Percentiles rank a stretch among this genome's conserved stretches.
phyloP scores from a whole-genome alignment of 2,888 invertebrate species.

The Heteromurus nitidus region DNA sequence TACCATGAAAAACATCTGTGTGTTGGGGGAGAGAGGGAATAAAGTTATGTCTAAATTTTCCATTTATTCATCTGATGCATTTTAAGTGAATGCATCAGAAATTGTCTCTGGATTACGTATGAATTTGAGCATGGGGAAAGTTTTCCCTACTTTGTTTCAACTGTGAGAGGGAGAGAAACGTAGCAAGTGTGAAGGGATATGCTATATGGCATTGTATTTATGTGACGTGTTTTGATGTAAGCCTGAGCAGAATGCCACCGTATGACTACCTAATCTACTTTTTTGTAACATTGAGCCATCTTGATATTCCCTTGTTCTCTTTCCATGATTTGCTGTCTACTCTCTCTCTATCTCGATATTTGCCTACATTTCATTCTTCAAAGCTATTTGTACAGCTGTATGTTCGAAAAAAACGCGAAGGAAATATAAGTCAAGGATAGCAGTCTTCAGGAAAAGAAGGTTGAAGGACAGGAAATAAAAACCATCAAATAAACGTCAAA shows the following conservation, averaged over 20 bases:
- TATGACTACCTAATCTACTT: not conserved
- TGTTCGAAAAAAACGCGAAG: no score
- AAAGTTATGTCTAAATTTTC: slow-evolving; percentile 34
- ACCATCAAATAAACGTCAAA: no score
- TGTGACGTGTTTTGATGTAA: not conserved
- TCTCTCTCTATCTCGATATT: no score
- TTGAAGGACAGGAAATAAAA: no score
- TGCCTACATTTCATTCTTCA: no score
- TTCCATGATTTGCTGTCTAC: no score
- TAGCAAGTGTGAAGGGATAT: not conserved
- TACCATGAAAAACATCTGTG: slow-evolving; percentile 59
- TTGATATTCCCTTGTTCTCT: not conserved
- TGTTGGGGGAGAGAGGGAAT: not conserved
- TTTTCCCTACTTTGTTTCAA: not conserved
- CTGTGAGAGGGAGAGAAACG: not conserved
- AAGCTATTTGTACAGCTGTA: no score
- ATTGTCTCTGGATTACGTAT: slow-evolving; percentile 36
- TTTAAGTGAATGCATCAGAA: slow-evolving; percentile 27
- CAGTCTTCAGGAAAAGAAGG: no score
- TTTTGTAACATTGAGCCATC: not conserved
- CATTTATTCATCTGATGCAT: slow-evolving; percentile 39
- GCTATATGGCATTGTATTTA: not conserved
- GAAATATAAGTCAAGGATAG: no score
- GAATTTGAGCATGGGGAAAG: slow-evolving; percentile 32
- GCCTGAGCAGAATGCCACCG: not conserved